Percentiles rank a stretch among this genome's conserved stretches.
phyloP scores from a whole-genome alignment of 2,888 invertebrate genomes.

The Pollenia griseotomentosa region DNA sequence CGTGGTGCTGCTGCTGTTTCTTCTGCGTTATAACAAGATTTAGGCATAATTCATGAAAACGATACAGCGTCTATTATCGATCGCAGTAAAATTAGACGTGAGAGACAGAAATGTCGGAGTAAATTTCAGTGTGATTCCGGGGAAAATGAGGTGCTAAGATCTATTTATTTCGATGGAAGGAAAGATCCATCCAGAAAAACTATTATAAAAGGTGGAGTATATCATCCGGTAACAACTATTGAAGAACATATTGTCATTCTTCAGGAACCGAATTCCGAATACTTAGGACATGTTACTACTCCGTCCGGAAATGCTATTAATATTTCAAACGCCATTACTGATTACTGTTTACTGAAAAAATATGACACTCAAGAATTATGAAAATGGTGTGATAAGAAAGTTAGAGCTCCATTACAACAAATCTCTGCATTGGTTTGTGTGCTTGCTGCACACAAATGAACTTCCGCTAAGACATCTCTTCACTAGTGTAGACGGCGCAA shows the following conservation, averaged over 20 bases:
- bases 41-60: not conserved
- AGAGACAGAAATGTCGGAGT: slow-evolving; percentile 20
- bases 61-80: slow-evolving; percentile 24
- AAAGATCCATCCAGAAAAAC: slow-evolving; percentile 33
- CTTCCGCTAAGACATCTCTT: too few relatives aligned
- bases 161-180: slow-evolving; percentile 21
- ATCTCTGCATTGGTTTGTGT: too few relatives aligned
- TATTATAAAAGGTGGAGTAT: slow-evolving; percentile 25
- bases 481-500: too few relatives aligned
- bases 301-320: not conserved
- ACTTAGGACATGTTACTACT: slow-evolving; percentile 9
- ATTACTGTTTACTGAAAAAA: slow-evolving; percentile 14
- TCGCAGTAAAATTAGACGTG: slow-evolving; percentile 9
- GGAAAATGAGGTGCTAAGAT: slow-evolving; percentile 13
- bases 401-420: too few relatives aligned
- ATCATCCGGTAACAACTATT: slow-evolving; percentile 26
- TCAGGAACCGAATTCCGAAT: slow-evolving; percentile 27
- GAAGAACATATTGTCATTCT: slow-evolving; percentile 35
- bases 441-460: too few relatives aligned
- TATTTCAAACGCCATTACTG: slow-evolving; percentile 19
- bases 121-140: slow-evolving; percentile 25
- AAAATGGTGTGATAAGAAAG: too few relatives aligned
- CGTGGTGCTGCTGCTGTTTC: not conserved
- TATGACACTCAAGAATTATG: slow-evolving; percentile 22
- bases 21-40: too few relatives aligned